Conservation (phyloP, 1,140 invertebrate genomes). For the Scaptomyza hsui region DNA sequence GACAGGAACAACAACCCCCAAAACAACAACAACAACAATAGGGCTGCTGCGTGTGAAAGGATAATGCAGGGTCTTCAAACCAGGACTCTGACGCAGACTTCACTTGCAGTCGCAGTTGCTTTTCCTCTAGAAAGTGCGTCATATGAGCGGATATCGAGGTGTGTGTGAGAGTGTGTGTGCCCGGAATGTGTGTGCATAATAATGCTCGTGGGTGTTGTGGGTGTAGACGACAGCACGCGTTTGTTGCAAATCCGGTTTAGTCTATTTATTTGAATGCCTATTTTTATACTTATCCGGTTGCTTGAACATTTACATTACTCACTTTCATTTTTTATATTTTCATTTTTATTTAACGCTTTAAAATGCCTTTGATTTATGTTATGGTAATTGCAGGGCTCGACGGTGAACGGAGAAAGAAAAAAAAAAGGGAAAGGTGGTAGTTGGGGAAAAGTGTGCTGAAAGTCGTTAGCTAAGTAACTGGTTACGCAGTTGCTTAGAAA, state of each 20-base stretch:
- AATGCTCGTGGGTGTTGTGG: conserved; percentile 42
- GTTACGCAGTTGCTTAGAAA: conserved; percentile 4
- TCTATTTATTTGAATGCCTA: conserved; percentile 81
- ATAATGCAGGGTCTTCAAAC: conserved; percentile 75
- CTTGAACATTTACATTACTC: conserved; percentile 34
- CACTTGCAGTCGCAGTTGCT: conserved; percentile 59
- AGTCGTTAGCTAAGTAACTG: conserved; percentile 18
- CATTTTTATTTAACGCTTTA: conserved; percentile 20
- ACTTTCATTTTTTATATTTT: conserved; percentile 10
- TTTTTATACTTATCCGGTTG: conserved; percentile 74
- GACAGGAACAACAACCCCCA: conserved; percentile 30
- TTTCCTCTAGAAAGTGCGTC: conserved; percentile 65
- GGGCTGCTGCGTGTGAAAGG: conserved; percentile 79
- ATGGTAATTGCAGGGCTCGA: conserved; percentile 51
- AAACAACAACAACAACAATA: conserved; percentile 27
- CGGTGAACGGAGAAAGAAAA: not conserved
- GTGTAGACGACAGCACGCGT: conserved; percentile 46
- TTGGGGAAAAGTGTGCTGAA: not conserved
- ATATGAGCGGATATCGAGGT: conserved; percentile 53
- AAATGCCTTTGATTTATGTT: conserved; percentile 69
- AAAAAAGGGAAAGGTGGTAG: no score
- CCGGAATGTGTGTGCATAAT: conserved; percentile 9
- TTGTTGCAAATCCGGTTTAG: conserved; percentile 73
- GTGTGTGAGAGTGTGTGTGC: conserved; percentile 36
- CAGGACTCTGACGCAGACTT: conserved; percentile 51